Conservation (phyloP, 1,140 invertebrate genomes). For the Pomacea maculata region DNA sequence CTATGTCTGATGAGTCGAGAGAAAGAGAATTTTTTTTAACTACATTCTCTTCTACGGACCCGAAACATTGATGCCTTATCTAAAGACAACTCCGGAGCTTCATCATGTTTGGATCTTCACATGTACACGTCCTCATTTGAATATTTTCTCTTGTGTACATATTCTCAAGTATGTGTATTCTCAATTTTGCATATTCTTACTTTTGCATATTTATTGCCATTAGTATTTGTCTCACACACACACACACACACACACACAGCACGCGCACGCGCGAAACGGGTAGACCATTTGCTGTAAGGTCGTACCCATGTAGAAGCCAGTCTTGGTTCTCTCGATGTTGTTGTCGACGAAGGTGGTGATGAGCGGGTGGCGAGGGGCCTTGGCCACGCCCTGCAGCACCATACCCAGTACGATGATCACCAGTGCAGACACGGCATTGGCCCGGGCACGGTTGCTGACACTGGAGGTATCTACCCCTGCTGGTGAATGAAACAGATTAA, state of each 20-base stretch:
- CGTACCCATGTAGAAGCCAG: conserved; percentile 23
- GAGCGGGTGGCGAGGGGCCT: conserved; percentile 22
- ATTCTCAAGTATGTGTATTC: too few species aligned
- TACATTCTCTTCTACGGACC: too few species aligned
- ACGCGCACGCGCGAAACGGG: not conserved
- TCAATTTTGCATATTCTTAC: too few species aligned
- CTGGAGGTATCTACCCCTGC: not conserved
- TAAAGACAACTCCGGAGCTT: too few species aligned
- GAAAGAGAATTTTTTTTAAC: too few species aligned
- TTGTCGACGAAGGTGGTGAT: conserved; percentile 20
- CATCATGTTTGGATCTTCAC: too few species aligned
- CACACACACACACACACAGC: not conserved
- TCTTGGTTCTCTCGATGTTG: conserved; percentile 19
- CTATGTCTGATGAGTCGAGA: too few species aligned
- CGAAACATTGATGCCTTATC: too few species aligned
- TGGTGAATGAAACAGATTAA: too few species aligned
- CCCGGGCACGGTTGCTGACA: not conserved
- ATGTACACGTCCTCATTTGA: too few species aligned
- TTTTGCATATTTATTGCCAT: too few species aligned
- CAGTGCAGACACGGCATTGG: conserved; percentile 1
- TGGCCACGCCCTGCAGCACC: conserved; percentile 18
- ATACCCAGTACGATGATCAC: conserved; percentile 18
- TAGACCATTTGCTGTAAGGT: not conserved
- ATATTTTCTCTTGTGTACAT: too few species aligned
- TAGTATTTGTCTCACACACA: not conserved